Evolutionary conservation across 2,888 invertebrate genomes (phyloP), one percentile per base, ranked within the genome.

Genomic region (Hypercompe scribonia): DNA sequence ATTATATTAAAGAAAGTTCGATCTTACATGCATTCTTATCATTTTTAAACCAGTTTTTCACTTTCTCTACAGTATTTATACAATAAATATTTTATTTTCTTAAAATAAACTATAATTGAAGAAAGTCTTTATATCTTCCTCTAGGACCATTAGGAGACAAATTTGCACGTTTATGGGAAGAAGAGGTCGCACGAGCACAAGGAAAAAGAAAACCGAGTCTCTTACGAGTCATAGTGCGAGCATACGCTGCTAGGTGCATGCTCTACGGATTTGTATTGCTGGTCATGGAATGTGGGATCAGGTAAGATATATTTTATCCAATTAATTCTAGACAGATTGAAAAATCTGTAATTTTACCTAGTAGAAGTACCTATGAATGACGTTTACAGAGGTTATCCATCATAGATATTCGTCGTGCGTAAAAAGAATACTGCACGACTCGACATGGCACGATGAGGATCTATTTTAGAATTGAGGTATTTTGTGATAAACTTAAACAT

Each of bases 271-370:
- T 97, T 39, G 91, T 96, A 10, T 90, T 97, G 58, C 94, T 96
- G 34, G 76, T 97, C 74, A 93, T 97, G 90, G 97, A 97, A 89
- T 96, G 97, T 84, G 95, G 96, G 65, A 95, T 97, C 84, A 96
- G 95, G 96, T 96, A 81, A 92, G 94, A 87, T 46, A 50, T 50
- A 21, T 3, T 68, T 34, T 34, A n/a, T 34, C 2, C 1, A 50
- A 54, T 2, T 50, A 24, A 28, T 28, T 11, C 7, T 68, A 21
- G 46, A 46, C 5, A 46, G 0, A 42, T 18, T 21, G 42, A 13
- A 46, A 46, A 5, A 21, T 24, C 5, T 21, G 21, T 46, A 46
- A 46, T 5, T 46, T 21, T 46, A 42, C 46, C 21, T 46, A 46
- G 1, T 21, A 46, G 3, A 46, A 46, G 46, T 46, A 10, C n/a